Evolutionary conservation across 2,888 invertebrate species (phyloP), one percentile per base, ranked within the genome.

Genomic region (Diadegma fenestrale): DNA sequence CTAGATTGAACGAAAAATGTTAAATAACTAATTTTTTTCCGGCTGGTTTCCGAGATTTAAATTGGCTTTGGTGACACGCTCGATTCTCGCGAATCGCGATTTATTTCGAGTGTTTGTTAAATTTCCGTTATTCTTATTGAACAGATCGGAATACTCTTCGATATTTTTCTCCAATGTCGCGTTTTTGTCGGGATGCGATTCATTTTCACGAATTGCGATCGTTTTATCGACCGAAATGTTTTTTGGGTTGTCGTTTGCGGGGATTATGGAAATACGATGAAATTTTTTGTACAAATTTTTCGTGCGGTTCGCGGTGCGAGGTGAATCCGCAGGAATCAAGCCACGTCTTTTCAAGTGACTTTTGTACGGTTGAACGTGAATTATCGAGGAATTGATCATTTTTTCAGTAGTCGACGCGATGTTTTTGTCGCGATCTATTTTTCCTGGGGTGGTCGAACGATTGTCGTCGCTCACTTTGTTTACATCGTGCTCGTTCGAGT

Each of bases 261-360:
- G 48, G 4, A 19, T 33, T 19, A 51, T 69, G 4, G n/a, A 8
- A 19, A 69, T 22, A 0, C 68, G 71, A 71, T 33, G 48, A n/a
- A 30, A 51, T 48, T 71, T 71, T 71, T 71, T 51, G 71, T 51
- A 12, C 54, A 2, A 48, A 4, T 19, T 19, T 51, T 51, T 71
- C 19, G 26, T 33, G n/a, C 17, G 37, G 26, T 64, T 64, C 33
- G 37, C n/a, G 61, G 30, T 5, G 30, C 61, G 61, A 7, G 64
- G 26, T n/a, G 64, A 64, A 19, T 14, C 33, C 12, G 30, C 48
- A 61, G 82, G 12, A 12, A 76, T 5, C 17, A 82, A 68, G 33
- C 82, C 85, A 17, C 85, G 80, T n/a, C 85, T 66, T 45, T 80
- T 82, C 30, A 82, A 58, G 43, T 82, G 85, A 43, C 77, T 82